Evolutionary conservation across 2,797 vertebrate genomes (phyloP), one percentile per base, ranked within the genome.

Genomic region (Pteropus rufus): DNA sequence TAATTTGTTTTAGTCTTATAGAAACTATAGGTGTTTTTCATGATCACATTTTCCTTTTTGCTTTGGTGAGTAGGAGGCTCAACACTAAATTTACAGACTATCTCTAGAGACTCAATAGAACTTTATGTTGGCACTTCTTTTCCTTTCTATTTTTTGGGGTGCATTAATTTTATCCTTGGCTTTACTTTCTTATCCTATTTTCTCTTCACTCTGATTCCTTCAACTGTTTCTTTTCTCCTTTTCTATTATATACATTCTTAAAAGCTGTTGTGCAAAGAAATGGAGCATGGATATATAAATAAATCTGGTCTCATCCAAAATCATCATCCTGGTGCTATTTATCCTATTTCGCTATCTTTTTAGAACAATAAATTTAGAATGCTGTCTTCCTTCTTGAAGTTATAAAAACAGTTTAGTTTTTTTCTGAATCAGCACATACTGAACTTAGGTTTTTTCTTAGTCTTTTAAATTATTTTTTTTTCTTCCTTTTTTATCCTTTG

Each of bases 171-270:
- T 94, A 75, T 77, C 12, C 1, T 69, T 76, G 16, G 62, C 16
- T 96, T 95, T 80, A 83, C 89, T 90, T 94, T 76, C 31, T 95
- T 73, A 65, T 6, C 39, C 39, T 87, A 75, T 77, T 93, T 93
- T 83, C 58, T 87, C 36, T 94, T 94, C 15, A 70, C 11, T 88
- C 15, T 31, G 24, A 93, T 46, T 64, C 31, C 16, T 95, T 80
- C 24, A 24, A 21, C 16, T 39, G 7, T 49, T 75, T 72, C 52
- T 64, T 70, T 41, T 46, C n/a, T 79, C 10, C 23, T 84, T 93
- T 89, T 79, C 58, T 82, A n/a, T 64, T 81, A 56, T 39, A 39
- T 65, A 26, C 34, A 21, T 69, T 88, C 56, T 69, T 70, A 81
- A 92, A 93, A 90, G n/a, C 73, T 76, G 21, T 24, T 7, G 34